phyloP scores from a whole-genome alignment of 92 coral and sea anemone species.

The Bergia puertoricense region DNA sequence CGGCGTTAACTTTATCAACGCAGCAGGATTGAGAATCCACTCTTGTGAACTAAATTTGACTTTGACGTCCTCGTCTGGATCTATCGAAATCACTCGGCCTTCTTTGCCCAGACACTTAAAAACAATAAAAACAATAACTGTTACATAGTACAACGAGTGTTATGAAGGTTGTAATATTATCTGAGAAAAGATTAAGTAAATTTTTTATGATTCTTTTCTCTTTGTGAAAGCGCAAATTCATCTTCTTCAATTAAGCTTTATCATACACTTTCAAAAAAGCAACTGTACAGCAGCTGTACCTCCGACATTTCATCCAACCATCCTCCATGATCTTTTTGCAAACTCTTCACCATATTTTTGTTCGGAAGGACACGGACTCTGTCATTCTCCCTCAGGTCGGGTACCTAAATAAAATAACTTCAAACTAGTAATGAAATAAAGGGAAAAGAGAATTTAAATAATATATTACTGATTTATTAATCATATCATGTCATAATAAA shows the following conservation, averaged over 20 bases:
- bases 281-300: slow-evolving; percentile 18
- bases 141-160: too few species aligned
- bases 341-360: slow-evolving; percentile 51
- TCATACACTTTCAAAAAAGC: not conserved
- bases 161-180: too few species aligned
- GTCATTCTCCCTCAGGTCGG: slow-evolving; percentile 56
- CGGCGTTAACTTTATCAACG: slow-evolving; percentile 48
- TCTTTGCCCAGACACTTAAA: slow-evolving; percentile 58
- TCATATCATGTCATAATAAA: too few species aligned
- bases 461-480: too few species aligned
- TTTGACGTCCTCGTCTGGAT: slow-evolving; percentile 57
- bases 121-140: not conserved
- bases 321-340: slow-evolving; percentile 81
- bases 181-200: too few species aligned
- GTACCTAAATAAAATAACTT: slow-evolving; percentile 34
- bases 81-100: slow-evolving; percentile 56
- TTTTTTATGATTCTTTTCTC: too few species aligned
- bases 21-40: slow-evolving; percentile 68
- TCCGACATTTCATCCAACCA: slow-evolving; percentile 65
- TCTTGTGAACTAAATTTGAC: slow-evolving; percentile 49
- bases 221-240: too few species aligned
- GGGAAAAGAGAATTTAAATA: too few species aligned
- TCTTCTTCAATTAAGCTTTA: too few species aligned
- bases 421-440: too few species aligned
- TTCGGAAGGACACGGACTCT: slow-evolving; percentile 60